Evolutionary conservation across 2,888 invertebrate species (phyloP).

Genomic region (Calliopum simillimum): DNA sequence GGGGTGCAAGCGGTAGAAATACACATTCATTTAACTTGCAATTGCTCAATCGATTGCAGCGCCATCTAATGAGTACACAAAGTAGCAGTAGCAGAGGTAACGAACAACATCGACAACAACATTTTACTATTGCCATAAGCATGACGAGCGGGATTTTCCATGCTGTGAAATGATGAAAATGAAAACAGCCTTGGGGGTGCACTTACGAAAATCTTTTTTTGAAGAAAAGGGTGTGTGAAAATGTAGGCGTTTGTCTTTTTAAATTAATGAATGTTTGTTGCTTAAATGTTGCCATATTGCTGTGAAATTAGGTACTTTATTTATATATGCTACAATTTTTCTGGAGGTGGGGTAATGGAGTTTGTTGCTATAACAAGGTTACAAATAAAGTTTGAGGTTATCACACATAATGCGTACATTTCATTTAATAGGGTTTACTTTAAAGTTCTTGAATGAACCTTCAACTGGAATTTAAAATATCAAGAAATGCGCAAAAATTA

Average conservation of each 20-base stretch:
- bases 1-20: neutral
- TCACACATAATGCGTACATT: no score
- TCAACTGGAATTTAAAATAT: no score
- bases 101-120: neutral
- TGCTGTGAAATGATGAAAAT: constrained; percentile 17
- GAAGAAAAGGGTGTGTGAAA: neutral
- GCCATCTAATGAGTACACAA: constrained; percentile 16
- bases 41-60: constrained; percentile 33
- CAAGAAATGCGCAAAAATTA: no score
- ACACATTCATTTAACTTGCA: neutral
- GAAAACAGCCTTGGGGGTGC: constrained; percentile 28
- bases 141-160: constrained; percentile 4
- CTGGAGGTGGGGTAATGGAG: neutral
- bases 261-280: neutral
- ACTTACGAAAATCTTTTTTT: constrained; percentile 15
- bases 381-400: no score
- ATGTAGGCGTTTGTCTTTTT: neutral
- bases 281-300: constrained; percentile 12
- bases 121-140: neutral
- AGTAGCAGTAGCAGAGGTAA: neutral
- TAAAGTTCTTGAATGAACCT: no score
- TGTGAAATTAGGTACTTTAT: neutral
- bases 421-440: no score
- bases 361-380: no score
- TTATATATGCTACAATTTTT: neutral